Conservation (phyloP, 2,113 vertebrate species). For the Columba livia region DNA sequence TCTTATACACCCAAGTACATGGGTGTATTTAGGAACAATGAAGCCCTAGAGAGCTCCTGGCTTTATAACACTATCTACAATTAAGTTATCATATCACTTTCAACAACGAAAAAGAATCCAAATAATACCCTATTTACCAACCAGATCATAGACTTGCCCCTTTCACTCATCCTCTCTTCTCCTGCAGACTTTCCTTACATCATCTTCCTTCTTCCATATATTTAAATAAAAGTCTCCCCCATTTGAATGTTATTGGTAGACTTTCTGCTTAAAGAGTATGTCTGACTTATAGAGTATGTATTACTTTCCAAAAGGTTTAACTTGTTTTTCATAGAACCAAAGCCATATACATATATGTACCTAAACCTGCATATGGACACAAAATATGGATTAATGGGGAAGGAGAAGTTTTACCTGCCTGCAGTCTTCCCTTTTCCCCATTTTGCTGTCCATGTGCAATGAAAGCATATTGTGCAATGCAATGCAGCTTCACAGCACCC, state of each 20-base stretch:
- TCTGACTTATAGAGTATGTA: not conserved
- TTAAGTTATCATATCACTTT: not conserved
- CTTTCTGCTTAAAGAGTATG: not conserved
- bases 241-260: not conserved
- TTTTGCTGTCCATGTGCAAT: not conserved
- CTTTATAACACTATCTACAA: not conserved
- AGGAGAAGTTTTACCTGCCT: not conserved
- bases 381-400: not conserved
- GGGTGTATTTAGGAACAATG: not conserved
- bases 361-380: not conserved
- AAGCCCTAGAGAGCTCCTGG: not conserved
- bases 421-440: not conserved
- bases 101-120: not conserved
- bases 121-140: not conserved
- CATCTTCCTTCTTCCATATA: not conserved
- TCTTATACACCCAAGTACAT: not conserved
- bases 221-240: not conserved
- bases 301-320: not conserved
- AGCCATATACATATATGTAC: not conserved
- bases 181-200: not conserved
- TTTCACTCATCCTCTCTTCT: not conserved
- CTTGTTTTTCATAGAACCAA: not conserved
- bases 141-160: accelerated
- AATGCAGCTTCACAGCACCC: not conserved
- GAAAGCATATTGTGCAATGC: not conserved